These are phyloP conservation scores for Julus scanicus DNA, from an alignment of 2,888 invertebrate species.

Conservation along the genomic window DNA sequence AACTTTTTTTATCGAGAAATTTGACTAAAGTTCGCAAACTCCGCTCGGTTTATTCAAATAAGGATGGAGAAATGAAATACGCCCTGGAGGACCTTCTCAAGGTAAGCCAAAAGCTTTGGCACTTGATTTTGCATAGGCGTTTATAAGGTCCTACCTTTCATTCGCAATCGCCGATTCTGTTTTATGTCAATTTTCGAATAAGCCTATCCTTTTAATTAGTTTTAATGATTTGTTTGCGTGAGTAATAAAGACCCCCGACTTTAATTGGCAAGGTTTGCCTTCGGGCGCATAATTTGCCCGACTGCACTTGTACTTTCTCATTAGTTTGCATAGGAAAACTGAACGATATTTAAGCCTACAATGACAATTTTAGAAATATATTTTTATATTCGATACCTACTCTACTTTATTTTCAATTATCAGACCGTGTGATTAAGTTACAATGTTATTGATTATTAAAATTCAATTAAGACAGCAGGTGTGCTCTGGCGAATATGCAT, in stretches of 20 bases:
- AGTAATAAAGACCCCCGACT: neutral
- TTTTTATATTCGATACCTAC: too few relatives aligned
- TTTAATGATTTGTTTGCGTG: neutral
- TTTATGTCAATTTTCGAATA: neutral
- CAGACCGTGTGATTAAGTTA: neutral
- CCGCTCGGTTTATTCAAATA: neutral
- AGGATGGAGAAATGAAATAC: conserved; percentile 1
- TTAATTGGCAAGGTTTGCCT: neutral
- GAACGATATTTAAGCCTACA: neutral
- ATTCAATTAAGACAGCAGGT: neutral
- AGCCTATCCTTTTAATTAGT: conserved; percentile 13
- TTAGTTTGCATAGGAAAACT: neutral
- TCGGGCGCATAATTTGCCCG: neutral
- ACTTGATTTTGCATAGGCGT: neutral
- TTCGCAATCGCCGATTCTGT: neutral
- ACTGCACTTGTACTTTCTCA: neutral
- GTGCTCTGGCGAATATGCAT: neutral
- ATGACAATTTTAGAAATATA: neutral
- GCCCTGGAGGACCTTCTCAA: neutral
- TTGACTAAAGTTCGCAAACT: neutral
- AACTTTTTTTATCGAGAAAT: neutral
- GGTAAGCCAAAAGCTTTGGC: neutral
- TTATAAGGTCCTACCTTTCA: too few relatives aligned
- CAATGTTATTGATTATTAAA: neutral
- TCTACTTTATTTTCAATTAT: too few relatives aligned